Base-by-base conservation (phyloP, 2,797 vertebrate genomes). In the Falco naumanni region DNA sequence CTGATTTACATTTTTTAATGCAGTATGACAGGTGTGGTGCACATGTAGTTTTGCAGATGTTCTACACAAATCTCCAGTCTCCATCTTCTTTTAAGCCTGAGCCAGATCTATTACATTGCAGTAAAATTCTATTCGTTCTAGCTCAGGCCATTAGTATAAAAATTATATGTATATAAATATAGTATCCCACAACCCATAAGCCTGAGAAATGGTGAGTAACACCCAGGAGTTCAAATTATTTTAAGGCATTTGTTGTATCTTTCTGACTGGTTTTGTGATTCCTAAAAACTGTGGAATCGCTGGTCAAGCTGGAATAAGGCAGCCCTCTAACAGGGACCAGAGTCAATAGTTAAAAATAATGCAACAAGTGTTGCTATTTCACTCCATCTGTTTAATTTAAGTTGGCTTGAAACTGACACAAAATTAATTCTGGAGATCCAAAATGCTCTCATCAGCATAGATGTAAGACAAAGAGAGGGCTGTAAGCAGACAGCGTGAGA, bases 391-490 rank as follows among this genome's bases (percentile, higher is more conserved):
- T 77, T 92, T 89, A 26, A 51, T 92, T 77, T 79, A 31, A 43
- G 13, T 87, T 92, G 79, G 26, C 94, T 87, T 59, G 26, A 82
- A 93, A 90, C 41, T 61, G 69, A 34, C 50, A 50, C 17, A 64
- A 9, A 94, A 83, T 92, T 87, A 64, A 91, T 89, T 92, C 79
- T 91, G 61, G 87, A 81, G 92, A 89, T 89, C 34, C 57, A 65
- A 72, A 89, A 86, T 71, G 26, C 16, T 91, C 39, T 78, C 31
- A 54, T 87, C 84, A 92, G 57, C 69, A 33, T 26, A 68, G 37
- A 54, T 60, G 4, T n/a, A 53, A 91, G 76, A 83, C 68, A 71
- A 50, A 87, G 61, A 89, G 80, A 89, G 89, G 53, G 92, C 93
- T 90, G 47, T 65, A 77, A 77, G 48, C 48, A 74, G 68, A 66